Conservation (phyloP, 2,888 invertebrate species). For the Eupithecia insigniata region DNA sequence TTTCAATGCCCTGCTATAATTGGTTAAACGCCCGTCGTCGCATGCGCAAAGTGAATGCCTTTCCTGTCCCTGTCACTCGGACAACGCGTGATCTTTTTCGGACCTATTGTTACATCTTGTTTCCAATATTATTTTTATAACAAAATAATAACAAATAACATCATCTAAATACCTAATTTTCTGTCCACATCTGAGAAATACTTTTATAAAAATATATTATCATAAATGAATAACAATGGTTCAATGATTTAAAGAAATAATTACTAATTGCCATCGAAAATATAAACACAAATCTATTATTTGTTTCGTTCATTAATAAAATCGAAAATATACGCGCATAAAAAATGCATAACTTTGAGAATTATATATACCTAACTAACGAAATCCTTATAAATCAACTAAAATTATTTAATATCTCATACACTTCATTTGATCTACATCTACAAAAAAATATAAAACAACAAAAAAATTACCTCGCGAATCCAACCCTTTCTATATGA, state of each 20-base stretch:
- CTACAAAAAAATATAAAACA: neutral
- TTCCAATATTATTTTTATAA: neutral
- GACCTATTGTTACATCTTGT: constrained; percentile 38
- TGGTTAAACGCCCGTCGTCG: constrained; percentile 65
- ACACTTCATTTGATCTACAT: neutral
- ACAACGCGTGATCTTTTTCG: constrained; percentile 67
- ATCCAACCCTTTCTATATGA: too few species aligned
- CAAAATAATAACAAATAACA: neutral
- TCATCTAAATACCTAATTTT: neutral
- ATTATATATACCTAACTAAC: neutral
- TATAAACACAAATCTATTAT: neutral
- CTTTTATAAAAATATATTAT: too few species aligned
- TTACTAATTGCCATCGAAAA: neutral
- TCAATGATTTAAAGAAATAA: neutral
- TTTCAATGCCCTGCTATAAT: constrained; percentile 62
- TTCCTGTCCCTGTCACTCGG: constrained; percentile 56
- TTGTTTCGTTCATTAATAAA: neutral
- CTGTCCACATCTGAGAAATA: neutral
- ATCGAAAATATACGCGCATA: neutral
- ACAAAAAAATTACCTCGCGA: neutral
- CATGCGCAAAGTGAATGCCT: constrained; percentile 45
- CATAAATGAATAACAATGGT: neutral
- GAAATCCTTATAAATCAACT: neutral
- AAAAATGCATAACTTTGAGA: neutral
- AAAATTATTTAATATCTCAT: neutral